Evolutionary conservation across 2,113 vertebrate genomes (phyloP), one percentile per base, ranked within the genome.

Genomic region (Myiopsitta monachus): DNA sequence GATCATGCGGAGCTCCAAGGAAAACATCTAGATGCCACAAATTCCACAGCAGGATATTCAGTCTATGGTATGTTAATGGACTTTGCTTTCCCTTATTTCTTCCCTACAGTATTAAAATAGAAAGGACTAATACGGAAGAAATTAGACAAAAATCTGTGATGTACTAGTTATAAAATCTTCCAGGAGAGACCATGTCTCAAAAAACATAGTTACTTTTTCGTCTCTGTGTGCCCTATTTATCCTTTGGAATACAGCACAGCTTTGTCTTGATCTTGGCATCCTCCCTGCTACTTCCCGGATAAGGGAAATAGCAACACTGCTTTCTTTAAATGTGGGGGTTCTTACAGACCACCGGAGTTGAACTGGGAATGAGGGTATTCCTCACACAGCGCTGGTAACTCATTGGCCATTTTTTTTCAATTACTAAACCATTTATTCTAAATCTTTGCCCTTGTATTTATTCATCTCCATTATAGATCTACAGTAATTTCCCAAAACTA

Each of bases 11-110:
- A 96, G 44, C 98, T 99, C 55, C 97, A 98, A 55, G 99, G 98
- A 64, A 99, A 98, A 94, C 99, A 99, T 97, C 98, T 99, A 5
- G 99, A 99, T 30, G 98, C 98, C 94, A 99, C 98, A n/a, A 99
- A 99, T 97, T 99, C 99, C 80, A 99, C 99, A 11, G 98, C 99
- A 26, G 99, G 99, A 67, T 99, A 99, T 98, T 99, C 99, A 57
- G 97, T 99, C 97, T 99, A 99, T 26, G 99, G 99, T 99, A 98
- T 63, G 97, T 69, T 57, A 8, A 11, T 8, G 2, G 31, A 49
- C 63, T 47, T 83, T 47, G 14, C 22, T 78, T 59, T 62, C 31
- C 10, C 22, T 38, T 72, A 30, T 26, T 49, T 81, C n/a, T 41
- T 89, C 39, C 18, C 26, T 83, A 68, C 14, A 23, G 76, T 73